These are phyloP conservation scores for Galerucella calmariensis DNA, from an alignment of 2,888 invertebrate species.

Conservation along the genomic window DNA sequence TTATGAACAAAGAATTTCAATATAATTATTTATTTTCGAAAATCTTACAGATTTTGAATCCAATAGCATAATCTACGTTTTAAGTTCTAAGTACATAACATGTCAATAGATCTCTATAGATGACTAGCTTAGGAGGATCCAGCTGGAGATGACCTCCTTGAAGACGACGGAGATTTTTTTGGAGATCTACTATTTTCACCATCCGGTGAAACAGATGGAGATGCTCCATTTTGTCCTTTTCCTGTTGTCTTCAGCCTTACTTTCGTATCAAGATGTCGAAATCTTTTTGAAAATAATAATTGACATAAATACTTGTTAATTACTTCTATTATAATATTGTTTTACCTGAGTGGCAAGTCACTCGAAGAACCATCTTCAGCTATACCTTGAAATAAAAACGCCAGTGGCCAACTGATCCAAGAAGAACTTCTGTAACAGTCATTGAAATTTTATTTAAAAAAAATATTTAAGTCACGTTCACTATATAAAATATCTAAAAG, in stretches of 20 bases:
- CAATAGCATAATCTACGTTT: neutral
- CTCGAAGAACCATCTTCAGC: slow-evolving; percentile 73
- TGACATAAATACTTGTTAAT: neutral
- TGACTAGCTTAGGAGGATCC: slow-evolving; percentile 22
- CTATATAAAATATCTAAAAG: no score
- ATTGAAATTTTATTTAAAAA: neutral
- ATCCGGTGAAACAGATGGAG: slow-evolving; percentile 75
- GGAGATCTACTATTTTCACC: slow-evolving; percentile 67
- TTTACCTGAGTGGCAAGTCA: slow-evolving; percentile 83
- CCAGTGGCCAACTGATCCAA: slow-evolving; percentile 94
- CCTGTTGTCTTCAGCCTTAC: slow-evolving; percentile 76
- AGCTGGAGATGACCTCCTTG: slow-evolving; percentile 44
- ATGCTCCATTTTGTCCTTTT: slow-evolving; percentile 65
- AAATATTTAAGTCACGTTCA: neutral
- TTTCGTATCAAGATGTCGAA: slow-evolving; percentile 88
- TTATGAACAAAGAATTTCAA: neutral
- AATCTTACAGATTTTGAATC: neutral
- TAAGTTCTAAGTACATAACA: neutral
- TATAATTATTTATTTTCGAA: slow-evolving; percentile 4
- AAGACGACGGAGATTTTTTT: slow-evolving; percentile 65
- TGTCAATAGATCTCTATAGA: neutral
- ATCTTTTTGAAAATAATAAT: slow-evolving; percentile 66
- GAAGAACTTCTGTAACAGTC: slow-evolving; percentile 73
- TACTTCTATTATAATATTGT: neutral
- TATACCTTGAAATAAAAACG: slow-evolving; percentile 86